Base-by-base conservation (phyloP, 2,797 vertebrate species). In the Limosa lapponica region DNA sequence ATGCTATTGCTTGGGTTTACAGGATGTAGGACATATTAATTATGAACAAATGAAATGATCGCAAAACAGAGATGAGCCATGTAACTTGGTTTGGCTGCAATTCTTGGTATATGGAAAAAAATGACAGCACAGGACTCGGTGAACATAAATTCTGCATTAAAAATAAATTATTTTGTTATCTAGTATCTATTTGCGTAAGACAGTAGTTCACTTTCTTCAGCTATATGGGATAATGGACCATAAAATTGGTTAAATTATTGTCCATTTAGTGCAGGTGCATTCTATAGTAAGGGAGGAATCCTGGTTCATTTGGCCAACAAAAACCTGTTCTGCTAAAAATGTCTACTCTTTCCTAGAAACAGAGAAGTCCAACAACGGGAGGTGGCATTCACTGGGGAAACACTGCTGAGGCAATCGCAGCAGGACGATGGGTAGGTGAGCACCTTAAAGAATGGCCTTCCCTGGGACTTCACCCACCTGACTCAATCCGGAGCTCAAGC, bases 1-100 rank as follows among this genome's bases (percentile, higher is more conserved):
- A 95, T 90, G 86, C 66, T 92, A 34, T 10, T 90, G 90, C 91
- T 95, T 92, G 87, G 66, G 78, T 88, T 94, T 75, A 78, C 78
- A 93, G 88, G 88, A 87, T 80, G 81, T 87, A 73, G 90, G 90
- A 77, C 83, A 67, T 81, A 81, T 64, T 96, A 93, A 95, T 95
- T 94, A 90, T 8, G 55, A 92, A 44, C 75, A 93, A 94, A 89
- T 61, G 23, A 95, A 90, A 82, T 8, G 4, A 93, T 75, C 62
- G 52, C 83, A 94, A 73, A 91, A 79, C 89, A 92, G 91, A 94
- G 85, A 90, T 85, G 88, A 93, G 73, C 90, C 88, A 82, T 37
- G 20, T 82, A 87, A 79, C 62, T 93, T 51, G 48, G 43, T 87
- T 94, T 96, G 87, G 87, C 94, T 95, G 64, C 58, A 72, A 1